A percentile compares a stretch with the other conserved stretches of the same genome.
Conservation (phyloP, 2,888 invertebrate genomes). For the Drosophila kambysellisi region DNA sequence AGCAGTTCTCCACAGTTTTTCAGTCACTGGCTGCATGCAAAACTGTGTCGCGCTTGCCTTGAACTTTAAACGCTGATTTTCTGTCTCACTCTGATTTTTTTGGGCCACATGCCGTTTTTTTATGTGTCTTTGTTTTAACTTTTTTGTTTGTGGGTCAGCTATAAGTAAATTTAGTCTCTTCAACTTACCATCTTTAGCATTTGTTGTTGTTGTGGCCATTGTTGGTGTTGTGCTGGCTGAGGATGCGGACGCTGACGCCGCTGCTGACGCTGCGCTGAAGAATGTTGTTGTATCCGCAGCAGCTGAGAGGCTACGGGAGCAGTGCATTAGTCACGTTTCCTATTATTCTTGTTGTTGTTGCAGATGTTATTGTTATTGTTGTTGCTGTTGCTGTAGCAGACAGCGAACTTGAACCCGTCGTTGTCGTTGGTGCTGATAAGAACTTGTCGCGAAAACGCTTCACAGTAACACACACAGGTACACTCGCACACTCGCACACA, state of each 20-base stretch:
- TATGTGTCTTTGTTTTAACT: neutral
- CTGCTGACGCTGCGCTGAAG: constrained; percentile 83
- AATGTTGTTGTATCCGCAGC: constrained; percentile 87
- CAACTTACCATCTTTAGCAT: constrained; percentile 91
- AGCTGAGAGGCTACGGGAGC: constrained; percentile 91
- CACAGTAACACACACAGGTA: constrained; percentile 25
- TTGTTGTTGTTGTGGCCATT: constrained; percentile 84
- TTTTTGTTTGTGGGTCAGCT: constrained; percentile 33
- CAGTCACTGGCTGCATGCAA: constrained; percentile 6
- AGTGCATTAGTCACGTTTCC: constrained; percentile 87
- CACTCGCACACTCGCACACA: constrained; percentile 14
- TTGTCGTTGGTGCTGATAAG: constrained; percentile 45
- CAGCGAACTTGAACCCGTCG: constrained; percentile 50
- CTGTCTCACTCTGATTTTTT: neutral
- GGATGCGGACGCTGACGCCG: constrained; percentile 56
- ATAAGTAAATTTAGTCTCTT: constrained; percentile 8
- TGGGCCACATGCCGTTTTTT: constrained; percentile 5
- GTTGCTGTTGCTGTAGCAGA: constrained; percentile 13
- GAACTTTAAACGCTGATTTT: constrained; percentile 28
- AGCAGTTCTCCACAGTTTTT: constrained; percentile 5
- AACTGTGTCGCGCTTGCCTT: constrained; percentile 35
- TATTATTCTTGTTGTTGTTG: constrained; percentile 32
- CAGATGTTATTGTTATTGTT: constrained; percentile 14
- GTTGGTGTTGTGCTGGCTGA: constrained; percentile 74
- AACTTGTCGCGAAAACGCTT: constrained; percentile 49